Percentiles rank a stretch among this genome's conserved stretches.
phyloP scores from a whole-genome alignment of 2,888 invertebrate genomes.

The Neelides folsomi region DNA sequence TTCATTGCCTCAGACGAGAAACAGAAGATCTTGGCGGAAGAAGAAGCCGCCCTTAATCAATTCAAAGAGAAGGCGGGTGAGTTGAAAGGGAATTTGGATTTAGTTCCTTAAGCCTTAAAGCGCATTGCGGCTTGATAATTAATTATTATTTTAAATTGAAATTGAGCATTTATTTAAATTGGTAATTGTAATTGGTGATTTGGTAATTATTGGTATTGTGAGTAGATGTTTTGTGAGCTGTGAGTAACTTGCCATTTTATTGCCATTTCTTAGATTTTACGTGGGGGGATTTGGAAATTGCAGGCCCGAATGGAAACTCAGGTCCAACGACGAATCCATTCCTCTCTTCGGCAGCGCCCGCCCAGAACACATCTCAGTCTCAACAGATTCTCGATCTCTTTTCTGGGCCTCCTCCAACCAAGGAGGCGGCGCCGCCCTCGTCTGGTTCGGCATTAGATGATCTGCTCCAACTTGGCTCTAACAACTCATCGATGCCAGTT shows the following conservation, averaged over 20 bases:
- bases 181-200: no score
- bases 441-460: slow-evolving; percentile 56
- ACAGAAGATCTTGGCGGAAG: slow-evolving; percentile 81
- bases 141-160: not conserved
- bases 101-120: not conserved
- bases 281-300: no score
- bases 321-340: slow-evolving; percentile 28
- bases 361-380: slow-evolving; percentile 28
- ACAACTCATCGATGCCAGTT: slow-evolving; percentile 1
- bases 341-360: slow-evolving; percentile 17
- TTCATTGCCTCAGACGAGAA: slow-evolving; percentile 42
- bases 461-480: slow-evolving; percentile 51
- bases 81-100: not conserved
- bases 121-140: not conserved
- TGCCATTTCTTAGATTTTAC: no score
- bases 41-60: slow-evolving; percentile 89
- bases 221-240: no score
- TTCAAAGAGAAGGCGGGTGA: slow-evolving; percentile 57
- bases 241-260: no score
- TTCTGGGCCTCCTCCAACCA: slow-evolving; percentile 55
- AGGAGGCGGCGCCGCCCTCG: slow-evolving; percentile 32
- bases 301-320: slow-evolving; percentile 1
- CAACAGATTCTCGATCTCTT: slow-evolving; percentile 54
- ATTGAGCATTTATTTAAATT: no score
- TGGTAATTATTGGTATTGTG: no score